Conservation (phyloP, 2,888 invertebrate species). For the Drosophila greeni region DNA sequence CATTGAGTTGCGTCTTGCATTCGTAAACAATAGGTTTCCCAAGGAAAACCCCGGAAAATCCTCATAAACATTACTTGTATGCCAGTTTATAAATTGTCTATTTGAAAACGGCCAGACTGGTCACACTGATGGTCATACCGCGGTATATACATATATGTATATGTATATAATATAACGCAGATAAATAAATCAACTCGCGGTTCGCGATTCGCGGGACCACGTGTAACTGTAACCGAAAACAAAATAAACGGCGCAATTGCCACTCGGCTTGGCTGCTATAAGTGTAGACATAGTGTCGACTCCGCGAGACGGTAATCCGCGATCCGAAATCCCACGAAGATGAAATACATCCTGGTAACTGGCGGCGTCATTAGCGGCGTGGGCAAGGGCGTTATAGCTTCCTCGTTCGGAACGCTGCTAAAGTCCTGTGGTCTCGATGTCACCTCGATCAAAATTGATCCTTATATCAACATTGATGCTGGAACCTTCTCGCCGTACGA, state of each 20-base stretch:
- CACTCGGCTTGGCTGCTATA: background rate
- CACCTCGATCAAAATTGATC: constrained; percentile 99
- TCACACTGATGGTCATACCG: background rate
- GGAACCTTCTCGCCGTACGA: constrained; percentile 99
- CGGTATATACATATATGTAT: background rate
- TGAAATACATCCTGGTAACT: constrained; percentile 99
- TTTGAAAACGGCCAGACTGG: background rate
- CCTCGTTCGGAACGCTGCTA: constrained; percentile 96
- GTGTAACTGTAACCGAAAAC: constrained; percentile 15
- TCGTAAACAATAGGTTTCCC: background rate
- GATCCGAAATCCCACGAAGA: constrained; percentile 72
- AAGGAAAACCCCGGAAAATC: background rate
- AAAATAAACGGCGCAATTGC: constrained; percentile 40
- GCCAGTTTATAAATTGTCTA: background rate
- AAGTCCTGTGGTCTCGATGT: constrained; percentile 97
- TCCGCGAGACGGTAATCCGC: constrained; percentile 12
- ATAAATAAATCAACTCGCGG: constrained; percentile 6
- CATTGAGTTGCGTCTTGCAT: background rate
- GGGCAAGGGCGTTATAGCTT: constrained; percentile 96
- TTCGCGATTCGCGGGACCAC: constrained; percentile 15
- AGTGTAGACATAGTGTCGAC: constrained; percentile 3
- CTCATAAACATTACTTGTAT: background rate
- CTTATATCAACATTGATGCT: constrained; percentile 99
- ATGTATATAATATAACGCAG: constrained; percentile 10
- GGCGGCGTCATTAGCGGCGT: constrained; percentile 99